phyloP scores from a whole-genome alignment of 2,888 invertebrate genomes.

The Cotesia congregata region DNA sequence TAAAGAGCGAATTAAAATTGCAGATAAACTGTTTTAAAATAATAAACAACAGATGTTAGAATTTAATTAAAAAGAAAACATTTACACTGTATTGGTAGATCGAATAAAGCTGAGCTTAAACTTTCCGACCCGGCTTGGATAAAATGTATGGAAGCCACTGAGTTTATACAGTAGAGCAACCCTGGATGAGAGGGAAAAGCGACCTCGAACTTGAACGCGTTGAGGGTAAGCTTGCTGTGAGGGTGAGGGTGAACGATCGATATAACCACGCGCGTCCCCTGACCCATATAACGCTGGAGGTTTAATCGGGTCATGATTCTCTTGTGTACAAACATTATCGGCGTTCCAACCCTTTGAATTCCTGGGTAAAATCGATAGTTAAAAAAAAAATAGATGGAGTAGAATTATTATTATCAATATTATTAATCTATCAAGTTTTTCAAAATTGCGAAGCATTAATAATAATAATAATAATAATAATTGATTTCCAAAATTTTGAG shows the following conservation, averaged over 20 bases:
- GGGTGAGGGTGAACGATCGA: constrained; percentile 56
- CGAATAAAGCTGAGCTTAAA: no score
- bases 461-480: no score
- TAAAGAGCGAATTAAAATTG: neutral
- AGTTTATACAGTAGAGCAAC: constrained; percentile 16
- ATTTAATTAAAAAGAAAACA: no score
- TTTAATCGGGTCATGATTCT: neutral
- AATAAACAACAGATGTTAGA: no score
- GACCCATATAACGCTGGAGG: constrained; percentile 57
- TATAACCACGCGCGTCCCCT: constrained; percentile 62
- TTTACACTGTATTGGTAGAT: no score
- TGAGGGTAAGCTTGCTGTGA: neutral
- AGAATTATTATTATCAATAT: no score
- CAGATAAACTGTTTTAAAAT: neutral
- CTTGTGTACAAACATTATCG: neutral
- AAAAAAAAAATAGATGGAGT: no score
- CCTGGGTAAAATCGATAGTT: no score
- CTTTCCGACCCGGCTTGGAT: neutral
- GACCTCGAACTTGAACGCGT: constrained; percentile 64
- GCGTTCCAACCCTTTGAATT: neutral
- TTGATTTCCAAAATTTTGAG: no score
- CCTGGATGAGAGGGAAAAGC: constrained; percentile 14
- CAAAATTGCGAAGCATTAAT: no score
- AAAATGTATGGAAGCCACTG: neutral
- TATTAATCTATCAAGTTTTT: no score